A percentile compares a stretch with the other conserved stretches of the same genome.
phyloP scores from a whole-genome alignment of 2,888 invertebrate species.

The Caenorhabditis sinica region DNA sequence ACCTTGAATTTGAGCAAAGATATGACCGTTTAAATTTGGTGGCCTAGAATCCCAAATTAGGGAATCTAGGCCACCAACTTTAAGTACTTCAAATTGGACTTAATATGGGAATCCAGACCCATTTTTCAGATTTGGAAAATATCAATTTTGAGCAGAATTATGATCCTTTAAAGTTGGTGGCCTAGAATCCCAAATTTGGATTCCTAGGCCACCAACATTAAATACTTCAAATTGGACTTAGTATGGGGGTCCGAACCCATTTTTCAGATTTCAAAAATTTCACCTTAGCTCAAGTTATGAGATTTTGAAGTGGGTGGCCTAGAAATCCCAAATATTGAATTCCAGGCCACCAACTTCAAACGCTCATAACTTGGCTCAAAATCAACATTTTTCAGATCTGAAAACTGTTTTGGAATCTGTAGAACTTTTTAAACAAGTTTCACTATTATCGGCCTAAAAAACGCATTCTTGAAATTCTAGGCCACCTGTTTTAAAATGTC shows the following conservation, averaged over 20 bases:
- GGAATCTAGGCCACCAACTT: neutral
- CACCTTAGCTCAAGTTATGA: neutral
- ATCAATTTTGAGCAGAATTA: neutral
- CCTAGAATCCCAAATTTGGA: no score
- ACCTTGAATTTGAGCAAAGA: neutral
- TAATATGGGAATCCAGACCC: neutral
- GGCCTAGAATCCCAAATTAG: neutral
- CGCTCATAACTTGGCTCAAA: neutral
- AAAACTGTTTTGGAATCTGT: no score
- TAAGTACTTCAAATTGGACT: no score
- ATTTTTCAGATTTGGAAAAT: neutral
- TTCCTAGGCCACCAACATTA: neutral
- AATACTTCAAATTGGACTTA: neutral
- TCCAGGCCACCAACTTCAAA: conserved; percentile 5
- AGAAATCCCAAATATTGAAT: neutral
- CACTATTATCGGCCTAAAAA: no score
- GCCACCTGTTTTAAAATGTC: no score
- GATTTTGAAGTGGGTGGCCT: neutral
- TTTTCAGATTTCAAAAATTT: neutral
- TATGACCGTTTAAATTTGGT: neutral
- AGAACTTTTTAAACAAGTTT: no score
- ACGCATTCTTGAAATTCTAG: no score
- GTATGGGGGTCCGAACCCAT: neutral
- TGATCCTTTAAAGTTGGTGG: neutral
- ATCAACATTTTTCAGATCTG: neutral